A percentile compares a stretch with the other conserved stretches of the same genome.
Evolutionary conservation across 2,888 invertebrate genomes (phyloP).

Genomic region (Chrysolina americana): DNA sequence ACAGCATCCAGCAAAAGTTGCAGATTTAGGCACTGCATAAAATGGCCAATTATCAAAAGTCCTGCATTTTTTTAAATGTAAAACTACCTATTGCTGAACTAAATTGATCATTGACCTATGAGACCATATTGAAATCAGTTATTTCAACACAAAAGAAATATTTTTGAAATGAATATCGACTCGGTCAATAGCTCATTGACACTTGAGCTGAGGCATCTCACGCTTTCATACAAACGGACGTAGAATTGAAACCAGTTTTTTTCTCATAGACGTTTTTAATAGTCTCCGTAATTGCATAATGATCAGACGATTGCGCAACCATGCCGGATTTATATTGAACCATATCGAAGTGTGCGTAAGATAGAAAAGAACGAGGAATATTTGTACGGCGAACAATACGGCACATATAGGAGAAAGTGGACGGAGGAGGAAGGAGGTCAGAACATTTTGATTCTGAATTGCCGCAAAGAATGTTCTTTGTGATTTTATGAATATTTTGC

Average conservation of each 20-base stretch:
- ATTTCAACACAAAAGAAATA: too few species aligned
- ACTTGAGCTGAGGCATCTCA: not conserved
- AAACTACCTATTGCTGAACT: too few species aligned
- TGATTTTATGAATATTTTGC: too few species aligned
- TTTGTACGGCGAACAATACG: slow-evolving; percentile 39
- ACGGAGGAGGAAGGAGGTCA: slow-evolving; percentile 54
- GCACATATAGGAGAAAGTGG: slow-evolving; percentile 57
- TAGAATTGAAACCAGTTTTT: slow-evolving; percentile 10
- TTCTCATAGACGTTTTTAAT: slow-evolving; percentile 3
- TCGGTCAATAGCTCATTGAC: not conserved
- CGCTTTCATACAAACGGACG: not conserved
- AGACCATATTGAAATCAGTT: too few species aligned
- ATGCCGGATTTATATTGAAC: slow-evolving; percentile 29
- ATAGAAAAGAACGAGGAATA: slow-evolving; percentile 30
- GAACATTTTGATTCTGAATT: slow-evolving; percentile 47
- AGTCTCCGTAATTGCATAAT: slow-evolving; percentile 34
- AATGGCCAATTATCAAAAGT: not conserved
- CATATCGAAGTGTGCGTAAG: slow-evolving; percentile 7
- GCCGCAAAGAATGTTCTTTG: not conserved
- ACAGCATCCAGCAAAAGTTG: not conserved
- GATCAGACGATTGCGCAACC: slow-evolving; percentile 40
- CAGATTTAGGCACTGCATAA: not conserved
- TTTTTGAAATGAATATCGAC: not conserved
- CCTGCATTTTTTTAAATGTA: not conserved
- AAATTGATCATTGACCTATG: too few species aligned